Base-by-base conservation (phyloP, 2,888 invertebrate genomes). In the Labia minor region DNA sequence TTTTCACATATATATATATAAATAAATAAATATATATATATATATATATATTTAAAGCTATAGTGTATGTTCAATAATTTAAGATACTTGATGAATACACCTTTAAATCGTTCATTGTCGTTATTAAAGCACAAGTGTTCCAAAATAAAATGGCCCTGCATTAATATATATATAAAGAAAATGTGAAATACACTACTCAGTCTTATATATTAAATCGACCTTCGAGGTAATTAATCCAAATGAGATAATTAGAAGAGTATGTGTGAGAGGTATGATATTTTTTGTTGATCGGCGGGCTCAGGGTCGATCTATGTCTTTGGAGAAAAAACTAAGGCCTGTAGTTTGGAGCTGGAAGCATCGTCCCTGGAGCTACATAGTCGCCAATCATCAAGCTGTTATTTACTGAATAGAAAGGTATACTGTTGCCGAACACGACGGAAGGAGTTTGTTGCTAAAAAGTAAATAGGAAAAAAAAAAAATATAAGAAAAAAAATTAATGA, bases 321-420 rank as follows among this genome's bases (percentile, higher is more conserved):
- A 63, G 21, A 21, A 49, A 49, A 14, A 49, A 49, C 49, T 49
- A 49, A 49, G 49, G 69, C 26, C 69, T 64, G 64, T 68, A 69
- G 64, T 62, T 69, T 62, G 69, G 71, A 61, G 70, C 69, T 19
- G 71, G 66, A 16, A 72, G 70, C 73, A 81, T 79, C 73, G 79
- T 81, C 67, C 82, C 82, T 61, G 84, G 82, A 69, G 84, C 83
- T 69, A 86, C 86, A 76, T 88, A 88, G 76, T 88, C 88, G 65
- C 87, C 88, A 73, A 88, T 88, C 88, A 88, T 88, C 74, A 87
- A 79, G 77, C 85, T 86, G 73, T 85, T 84, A 77, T 85, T 87
- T 72, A 87, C 83, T 70, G 86, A 86, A 74, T 85, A 87, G 75
- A 82, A 81, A 61, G 80, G 79, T 49, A 80, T 79, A 16, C 49